Percentiles rank a stretch among this genome's conserved stretches.
phyloP scores from a whole-genome alignment of 2,113 vertebrate genomes.

The Brachionichthys hirsutus region DNA sequence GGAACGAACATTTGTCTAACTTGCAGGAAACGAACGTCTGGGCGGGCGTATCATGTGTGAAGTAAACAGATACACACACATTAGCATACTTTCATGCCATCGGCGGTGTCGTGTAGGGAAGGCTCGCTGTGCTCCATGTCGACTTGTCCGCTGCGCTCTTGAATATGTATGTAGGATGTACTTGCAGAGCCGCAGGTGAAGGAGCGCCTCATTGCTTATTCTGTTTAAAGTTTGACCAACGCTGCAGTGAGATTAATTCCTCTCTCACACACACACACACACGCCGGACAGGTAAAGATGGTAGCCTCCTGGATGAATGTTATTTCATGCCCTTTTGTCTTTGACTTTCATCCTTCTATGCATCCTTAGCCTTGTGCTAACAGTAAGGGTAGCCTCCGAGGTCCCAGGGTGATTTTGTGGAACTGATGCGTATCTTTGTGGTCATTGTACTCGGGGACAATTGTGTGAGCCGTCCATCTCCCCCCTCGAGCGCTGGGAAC shows the following conservation, averaged over 20 bases:
- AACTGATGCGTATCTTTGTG: conserved; percentile 14
- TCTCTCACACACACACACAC: conserved; percentile 9
- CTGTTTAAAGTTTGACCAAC: conserved; percentile 43
- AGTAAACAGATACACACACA: too few relatives aligned
- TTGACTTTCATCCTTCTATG: not conserved
- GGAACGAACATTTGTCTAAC: too few relatives aligned
- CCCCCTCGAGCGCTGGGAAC: conserved; percentile 14
- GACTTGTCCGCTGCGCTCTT: conserved; percentile 35
- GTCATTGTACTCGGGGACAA: conserved; percentile 10
- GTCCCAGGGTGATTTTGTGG: not conserved
- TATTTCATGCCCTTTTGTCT: not conserved
- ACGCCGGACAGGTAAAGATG: conserved; percentile 15
- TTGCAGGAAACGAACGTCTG: too few relatives aligned
- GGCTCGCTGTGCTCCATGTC: conserved; percentile 12
- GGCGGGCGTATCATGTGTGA: too few relatives aligned
- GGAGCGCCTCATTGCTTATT: conserved; percentile 25
- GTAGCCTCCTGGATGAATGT: conserved; percentile 10
- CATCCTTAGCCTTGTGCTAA: too few relatives aligned
- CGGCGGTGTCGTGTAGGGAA: conserved; percentile 8
- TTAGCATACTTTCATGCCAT: too few relatives aligned
- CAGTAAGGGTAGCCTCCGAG: too few relatives aligned
- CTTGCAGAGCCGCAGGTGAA: conserved; percentile 40
- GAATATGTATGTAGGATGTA: conserved; percentile 37
- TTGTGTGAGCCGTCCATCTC: conserved; percentile 21
- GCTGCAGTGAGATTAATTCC: conserved; percentile 9